Base-by-base conservation (phyloP, 2,888 invertebrate species). In the Drosophila mercatorum region DNA sequence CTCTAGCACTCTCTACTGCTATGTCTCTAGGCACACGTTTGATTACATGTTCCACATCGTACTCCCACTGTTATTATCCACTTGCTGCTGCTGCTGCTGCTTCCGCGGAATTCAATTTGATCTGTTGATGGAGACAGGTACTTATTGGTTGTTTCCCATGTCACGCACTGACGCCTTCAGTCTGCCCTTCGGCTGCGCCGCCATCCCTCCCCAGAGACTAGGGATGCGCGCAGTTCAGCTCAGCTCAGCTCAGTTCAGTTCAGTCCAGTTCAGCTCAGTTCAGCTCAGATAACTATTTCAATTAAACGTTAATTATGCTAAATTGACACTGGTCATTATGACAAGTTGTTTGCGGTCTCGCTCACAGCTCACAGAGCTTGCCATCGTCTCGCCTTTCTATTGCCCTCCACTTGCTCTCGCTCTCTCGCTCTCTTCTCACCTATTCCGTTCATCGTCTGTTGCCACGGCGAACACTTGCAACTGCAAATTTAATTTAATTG, bases 401-500 rank as follows among this genome's bases (percentile, higher is more conserved):
- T 38, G 41, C 43, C 26, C 31, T 34, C 7, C 51, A 2, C 26
- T 28, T 11, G 2, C 10, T 6, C 4, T 11, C 46, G 8, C 7
- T 26, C 46, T 17, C 36, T 22, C 22, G 14, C n/a, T 40, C 43
- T 46, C 28, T 31, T 67, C 40, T 41, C 53, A 6, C 49, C 34
- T 46, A 22, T 36, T 41, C 44, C 36, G 58, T 62, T 68, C 68
- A 66, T 60, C 56, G 53, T 71, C 64, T 65, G 72, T 60, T 78
- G 67, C 69, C 68, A 49, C 59, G 60, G 65, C 77, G 67, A 65
- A 71, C 78, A 75, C 80, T 82, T 74, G 83, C 88, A 85, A 79
- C 83, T 85, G 85, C 84, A 85, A 85, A 85, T 88, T 85, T 85
- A 85, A 85, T 88, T 85, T 88, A 86, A 86, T 86, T 86, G 86